Base-by-base conservation (phyloP, 1,140 invertebrate genomes). In the Pogonomyrmex barbatus region DNA sequence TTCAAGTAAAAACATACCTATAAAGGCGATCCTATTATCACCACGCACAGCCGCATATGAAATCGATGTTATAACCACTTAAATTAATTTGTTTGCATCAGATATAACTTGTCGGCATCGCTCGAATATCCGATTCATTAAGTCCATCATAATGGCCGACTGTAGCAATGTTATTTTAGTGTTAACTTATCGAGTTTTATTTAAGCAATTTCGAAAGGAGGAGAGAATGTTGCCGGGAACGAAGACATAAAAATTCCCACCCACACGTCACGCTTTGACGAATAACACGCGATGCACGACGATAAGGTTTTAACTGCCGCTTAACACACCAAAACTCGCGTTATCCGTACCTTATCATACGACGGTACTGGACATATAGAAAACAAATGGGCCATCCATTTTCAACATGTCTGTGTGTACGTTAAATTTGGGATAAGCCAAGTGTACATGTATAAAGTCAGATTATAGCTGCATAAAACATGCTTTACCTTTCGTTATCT, bases 231-330 rank as follows among this genome's bases (percentile, higher is more conserved):
- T 73, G 12, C n/a, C n/a, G 39, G 45, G 42, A 30, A 63, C 60
- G 42, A 60, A 79, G 87, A 65, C 77, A 70, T 89, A 89, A 89
- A 83, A 90, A 85, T 91, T 90, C 89, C 24, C 90, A 91, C 87
- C 87, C 87, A 91, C 87, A 89, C 90, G 90, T 91, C 87, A 90
- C 87, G 85, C 77, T 45, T 88, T 89, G 90, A 91, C 63, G 89
- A 90, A 90, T 87, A 89, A 90, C 89, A 85, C 85, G 87, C 89
- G 90, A 91, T 90, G 63, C 42, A 39, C 42, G 56, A 68, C 68
- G 87, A 91, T 91, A 91, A 87, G n/a, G 82, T 85, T 91, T 90
- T 90, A 90, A 91, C 85, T 90, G 90, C 86, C 67, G 82, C 39
- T 82, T 86, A 89, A 89, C 84, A 90, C 62, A 91, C 82, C 76